These are phyloP conservation scores for Venusia cambrica DNA, from an alignment of 2,888 invertebrate species.

Conservation along the genomic window DNA sequence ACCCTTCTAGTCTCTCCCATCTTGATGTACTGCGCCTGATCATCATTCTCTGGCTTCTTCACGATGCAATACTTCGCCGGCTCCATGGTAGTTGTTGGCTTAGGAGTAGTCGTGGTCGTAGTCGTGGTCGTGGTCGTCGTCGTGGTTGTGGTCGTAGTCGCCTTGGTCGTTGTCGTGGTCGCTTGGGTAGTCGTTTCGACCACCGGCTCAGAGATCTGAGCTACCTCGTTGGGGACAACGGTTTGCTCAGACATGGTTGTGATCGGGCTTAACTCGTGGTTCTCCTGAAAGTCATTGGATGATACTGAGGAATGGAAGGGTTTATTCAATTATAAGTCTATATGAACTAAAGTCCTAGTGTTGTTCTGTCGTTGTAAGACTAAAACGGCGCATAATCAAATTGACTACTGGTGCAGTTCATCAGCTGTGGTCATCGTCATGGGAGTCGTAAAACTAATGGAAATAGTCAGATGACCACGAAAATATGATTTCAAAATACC, in stretches of 20 bases:
- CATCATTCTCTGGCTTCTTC: conserved; percentile 90
- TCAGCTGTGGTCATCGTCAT: too few relatives aligned
- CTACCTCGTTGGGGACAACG: conserved; percentile 60
- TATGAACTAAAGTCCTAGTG: too few relatives aligned
- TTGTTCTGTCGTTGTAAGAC: too few relatives aligned
- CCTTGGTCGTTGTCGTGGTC: conserved; percentile 48
- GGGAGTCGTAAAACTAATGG: too few relatives aligned
- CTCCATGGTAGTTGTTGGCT: conserved; percentile 81
- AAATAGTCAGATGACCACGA: too few relatives aligned
- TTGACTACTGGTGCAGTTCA: too few relatives aligned
- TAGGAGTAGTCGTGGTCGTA: conserved; percentile 78
- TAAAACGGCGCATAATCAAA: too few relatives aligned
- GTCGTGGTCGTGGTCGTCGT: conserved; percentile 68
- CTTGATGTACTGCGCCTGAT: conserved; percentile 87
- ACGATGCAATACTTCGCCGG: conserved; percentile 88
- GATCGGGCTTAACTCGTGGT: conserved; percentile 60
- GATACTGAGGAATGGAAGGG: too few relatives aligned
- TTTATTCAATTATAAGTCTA: too few relatives aligned
- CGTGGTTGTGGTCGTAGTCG: conserved; percentile 48
- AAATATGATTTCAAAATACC: too few relatives aligned
- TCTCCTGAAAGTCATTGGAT: conserved; percentile 59
- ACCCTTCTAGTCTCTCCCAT: conserved; percentile 93
- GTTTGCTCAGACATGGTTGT: conserved; percentile 74
- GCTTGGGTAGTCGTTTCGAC: conserved; percentile 57
- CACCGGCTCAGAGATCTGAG: conserved; percentile 67